Percentiles rank a stretch among this genome's conserved stretches.
Conservation (phyloP, 92 coral and sea anemone species). For the Ricordea florida region DNA sequence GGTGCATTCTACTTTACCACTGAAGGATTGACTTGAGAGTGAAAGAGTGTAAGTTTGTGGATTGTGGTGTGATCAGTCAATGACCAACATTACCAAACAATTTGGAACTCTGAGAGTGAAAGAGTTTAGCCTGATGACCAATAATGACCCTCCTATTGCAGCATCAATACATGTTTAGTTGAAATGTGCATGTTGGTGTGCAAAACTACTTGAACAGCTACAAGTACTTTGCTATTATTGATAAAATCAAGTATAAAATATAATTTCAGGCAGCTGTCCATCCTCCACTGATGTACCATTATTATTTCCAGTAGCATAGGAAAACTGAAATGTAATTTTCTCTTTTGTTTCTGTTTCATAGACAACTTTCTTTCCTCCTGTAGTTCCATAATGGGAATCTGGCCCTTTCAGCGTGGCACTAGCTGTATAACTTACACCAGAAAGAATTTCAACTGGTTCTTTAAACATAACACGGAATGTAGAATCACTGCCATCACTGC, state of each 20-base stretch:
- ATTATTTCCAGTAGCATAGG: slow-evolving; percentile 93
- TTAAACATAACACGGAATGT: slow-evolving; percentile 96
- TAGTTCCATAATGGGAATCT: slow-evolving; percentile 96
- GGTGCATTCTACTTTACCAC: no score
- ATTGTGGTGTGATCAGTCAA: no score
- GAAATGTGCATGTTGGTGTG: no score
- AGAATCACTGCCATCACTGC: slow-evolving; percentile 90
- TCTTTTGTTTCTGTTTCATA: slow-evolving; percentile 83
- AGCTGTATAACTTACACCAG: slow-evolving; percentile 83
- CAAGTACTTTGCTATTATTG: neutral
- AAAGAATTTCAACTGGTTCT: slow-evolving; percentile 86
- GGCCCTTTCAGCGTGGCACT: slow-evolving; percentile 94
- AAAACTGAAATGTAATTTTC: slow-evolving; percentile 87
- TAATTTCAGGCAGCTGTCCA: slow-evolving; percentile 97
- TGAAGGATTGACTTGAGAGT: no score
- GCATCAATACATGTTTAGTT: no score
- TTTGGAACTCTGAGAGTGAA: no score
- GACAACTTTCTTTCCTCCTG: slow-evolving; percentile 86
- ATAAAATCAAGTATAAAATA: slow-evolving; percentile 90
- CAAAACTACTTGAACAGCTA: no score
- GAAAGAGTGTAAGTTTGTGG: no score
- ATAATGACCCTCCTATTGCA: no score
- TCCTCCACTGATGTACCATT: slow-evolving; percentile 98
- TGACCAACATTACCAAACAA: no score
- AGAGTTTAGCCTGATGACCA: no score